A percentile compares a stretch with the other conserved stretches of the same genome.
Conservation (phyloP, 1,140 invertebrate species). For the Nixonia krombeini region DNA sequence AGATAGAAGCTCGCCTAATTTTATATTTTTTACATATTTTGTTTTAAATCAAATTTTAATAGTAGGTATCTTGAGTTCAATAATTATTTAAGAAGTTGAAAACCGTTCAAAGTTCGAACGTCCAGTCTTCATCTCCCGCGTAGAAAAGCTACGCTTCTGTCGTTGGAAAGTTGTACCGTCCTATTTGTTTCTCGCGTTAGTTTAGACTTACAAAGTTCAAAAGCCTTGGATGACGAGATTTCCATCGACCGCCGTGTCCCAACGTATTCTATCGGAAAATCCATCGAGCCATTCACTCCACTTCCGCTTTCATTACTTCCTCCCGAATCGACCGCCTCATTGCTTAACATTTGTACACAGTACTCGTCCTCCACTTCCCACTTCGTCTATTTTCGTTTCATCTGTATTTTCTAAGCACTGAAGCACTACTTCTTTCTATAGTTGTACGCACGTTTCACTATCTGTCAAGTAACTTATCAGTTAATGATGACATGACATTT, state of each 20-base stretch:
- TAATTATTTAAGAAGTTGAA: constrained; percentile 16
- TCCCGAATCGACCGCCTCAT: constrained; percentile 76
- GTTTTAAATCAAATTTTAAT: neutral
- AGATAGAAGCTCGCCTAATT: no score
- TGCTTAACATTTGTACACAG: constrained; percentile 65
- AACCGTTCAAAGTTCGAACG: constrained; percentile 5
- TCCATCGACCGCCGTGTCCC: constrained; percentile 32
- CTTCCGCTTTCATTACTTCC: constrained; percentile 71
- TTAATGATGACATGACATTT: no score
- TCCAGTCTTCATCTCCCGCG: neutral
- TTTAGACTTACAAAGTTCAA: constrained; percentile 21
- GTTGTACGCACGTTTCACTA: constrained; percentile 31
- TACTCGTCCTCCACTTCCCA: constrained; percentile 44
- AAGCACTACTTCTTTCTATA: constrained; percentile 10
- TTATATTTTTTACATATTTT: no score
- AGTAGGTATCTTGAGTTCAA: neutral
- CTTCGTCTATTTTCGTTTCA: constrained; percentile 41
- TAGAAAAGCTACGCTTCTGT: neutral
- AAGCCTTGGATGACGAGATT: constrained; percentile 33
- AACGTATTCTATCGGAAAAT: constrained; percentile 63
- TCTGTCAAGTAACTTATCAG: constrained; percentile 2
- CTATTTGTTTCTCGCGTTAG: constrained; percentile 7
- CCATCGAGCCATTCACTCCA: constrained; percentile 60
- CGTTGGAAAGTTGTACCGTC: constrained; percentile 5
- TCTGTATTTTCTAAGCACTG: constrained; percentile 10